These are phyloP conservation scores for Botia almorhae DNA, from an alignment of 2,797 vertebrate genomes.

Conservation along the genomic window DNA sequence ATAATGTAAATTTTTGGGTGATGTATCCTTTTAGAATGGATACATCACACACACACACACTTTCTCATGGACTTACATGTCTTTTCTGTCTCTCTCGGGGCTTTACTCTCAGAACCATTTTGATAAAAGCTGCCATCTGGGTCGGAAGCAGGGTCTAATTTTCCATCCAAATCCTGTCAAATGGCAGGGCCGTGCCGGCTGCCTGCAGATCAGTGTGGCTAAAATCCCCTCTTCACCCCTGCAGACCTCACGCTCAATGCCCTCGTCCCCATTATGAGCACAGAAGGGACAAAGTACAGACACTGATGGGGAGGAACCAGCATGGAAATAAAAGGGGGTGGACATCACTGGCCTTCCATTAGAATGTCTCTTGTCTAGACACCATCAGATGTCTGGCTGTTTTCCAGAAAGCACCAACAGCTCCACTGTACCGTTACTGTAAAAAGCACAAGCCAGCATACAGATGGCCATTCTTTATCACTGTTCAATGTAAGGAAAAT, in stretches of 20 bases:
- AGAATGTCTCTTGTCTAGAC: constrained; percentile 17
- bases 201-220: constrained; percentile 30
- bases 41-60: neutral
- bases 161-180: constrained; percentile 58
- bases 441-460: neutral
- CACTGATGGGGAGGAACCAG: constrained; percentile 26
- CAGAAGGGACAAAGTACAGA: constrained; percentile 12
- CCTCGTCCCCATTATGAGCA: constrained; percentile 13
- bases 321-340: constrained; percentile 14
- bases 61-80: neutral
- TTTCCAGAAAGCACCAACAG: constrained; percentile 25
- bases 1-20: neutral
- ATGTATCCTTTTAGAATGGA: constrained; percentile 2
- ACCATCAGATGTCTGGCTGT: constrained; percentile 14
- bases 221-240: constrained; percentile 33
- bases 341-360: constrained; percentile 30
- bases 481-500: neutral
- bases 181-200: constrained; percentile 35
- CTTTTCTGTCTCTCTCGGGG: too few relatives aligned
- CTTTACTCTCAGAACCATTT: constrained; percentile 53
- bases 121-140: constrained; percentile 57
- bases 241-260: constrained; percentile 10
- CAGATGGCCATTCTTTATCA: neutral
- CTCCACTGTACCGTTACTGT: constrained; percentile 1
- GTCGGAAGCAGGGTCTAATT: constrained; percentile 51